Evolutionary conservation across 2,797 vertebrate genomes (phyloP), one percentile per base, ranked within the genome.

Genomic region (Tamandua tetradactyla): DNA sequence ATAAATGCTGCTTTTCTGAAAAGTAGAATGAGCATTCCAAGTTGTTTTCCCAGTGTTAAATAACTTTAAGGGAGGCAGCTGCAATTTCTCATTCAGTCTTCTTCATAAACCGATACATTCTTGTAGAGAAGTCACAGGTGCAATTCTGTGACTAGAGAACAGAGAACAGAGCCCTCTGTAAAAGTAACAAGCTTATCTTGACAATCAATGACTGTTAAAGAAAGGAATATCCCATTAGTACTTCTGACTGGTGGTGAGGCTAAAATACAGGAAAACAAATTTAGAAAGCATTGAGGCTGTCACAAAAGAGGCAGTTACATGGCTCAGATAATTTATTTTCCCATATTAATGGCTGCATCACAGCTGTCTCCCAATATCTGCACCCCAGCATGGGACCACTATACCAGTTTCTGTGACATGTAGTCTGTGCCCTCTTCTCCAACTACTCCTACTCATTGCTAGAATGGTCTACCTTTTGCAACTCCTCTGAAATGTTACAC

Each of bases 71-170:
- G 61, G 40, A 96, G 30, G 55, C 76, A 72, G 25, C 66, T 88
- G 1, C 42, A 78, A 32, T 62, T 47, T 95, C 44, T 49, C 25
- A 32, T 12, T 25, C 69, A 44, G 27, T 47, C 44, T 80, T 83
- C 40, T 92, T 89, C 80, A 47, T 72, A 86, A 79, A 6, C 52
- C 49, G 68, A 14, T 83, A 20, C 57, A 74, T 57, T 85, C 86
- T 94, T 92, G 49, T 69, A 96, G 57, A 87, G 40, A 94, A 78
- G n/a, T 81, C 78, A 95, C 52, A 92, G 79, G 32, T 89, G 4
- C 52, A 37, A 25, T 88, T 62, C 61, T 52, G 40, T 97, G 89
- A 78, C 71, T 57, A 88, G 42, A 91, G 69, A 57, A 64, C 68
- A 91, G 42, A 83, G 30, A 57, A 69, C 68, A 92, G 42, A 84